Evolutionary conservation across 2,888 invertebrate genomes (phyloP).

Genomic region (Thalpophila matura): DNA sequence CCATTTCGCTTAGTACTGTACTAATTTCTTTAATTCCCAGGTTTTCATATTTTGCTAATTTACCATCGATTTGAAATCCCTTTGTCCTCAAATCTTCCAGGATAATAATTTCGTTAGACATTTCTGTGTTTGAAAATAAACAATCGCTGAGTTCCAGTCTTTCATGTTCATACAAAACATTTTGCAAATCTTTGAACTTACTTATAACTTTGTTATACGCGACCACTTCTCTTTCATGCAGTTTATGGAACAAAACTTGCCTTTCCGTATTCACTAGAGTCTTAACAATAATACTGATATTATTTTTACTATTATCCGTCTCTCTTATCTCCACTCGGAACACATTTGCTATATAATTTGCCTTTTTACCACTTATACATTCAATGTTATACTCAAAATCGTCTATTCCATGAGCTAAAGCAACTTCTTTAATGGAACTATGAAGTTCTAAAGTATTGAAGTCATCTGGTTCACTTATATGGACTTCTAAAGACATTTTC

Average conservation of each 20-base stretch:
- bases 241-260: slow-evolving; percentile 80
- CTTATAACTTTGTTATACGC: slow-evolving; percentile 77
- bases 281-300: slow-evolving; percentile 80
- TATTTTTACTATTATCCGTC: slow-evolving; percentile 65
- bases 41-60: slow-evolving; percentile 70
- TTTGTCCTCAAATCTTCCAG: slow-evolving; percentile 77
- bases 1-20: slow-evolving; percentile 75
- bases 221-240: slow-evolving; percentile 81
- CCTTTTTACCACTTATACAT: slow-evolving; percentile 78
- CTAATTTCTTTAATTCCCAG: slow-evolving; percentile 71
- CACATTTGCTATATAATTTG: slow-evolving; percentile 81
- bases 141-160: slow-evolving; percentile 76
- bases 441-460: slow-evolving; percentile 83
- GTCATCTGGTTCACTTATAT: slow-evolving; percentile 85
- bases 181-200: slow-evolving; percentile 74
- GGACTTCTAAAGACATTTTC: slow-evolving; percentile 86
- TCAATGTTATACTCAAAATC: slow-evolving; percentile 83
- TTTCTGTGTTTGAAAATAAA: slow-evolving; percentile 71
- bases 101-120: slow-evolving; percentile 80
- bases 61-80: slow-evolving; percentile 75
- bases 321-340: slow-evolving; percentile 80
- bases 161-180: slow-evolving; percentile 64
- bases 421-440: slow-evolving; percentile 74
- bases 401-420: slow-evolving; percentile 70
- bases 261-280: slow-evolving; percentile 81